Conservation (phyloP, 2,113 vertebrate genomes). For the Stigmatopora argus region DNA sequence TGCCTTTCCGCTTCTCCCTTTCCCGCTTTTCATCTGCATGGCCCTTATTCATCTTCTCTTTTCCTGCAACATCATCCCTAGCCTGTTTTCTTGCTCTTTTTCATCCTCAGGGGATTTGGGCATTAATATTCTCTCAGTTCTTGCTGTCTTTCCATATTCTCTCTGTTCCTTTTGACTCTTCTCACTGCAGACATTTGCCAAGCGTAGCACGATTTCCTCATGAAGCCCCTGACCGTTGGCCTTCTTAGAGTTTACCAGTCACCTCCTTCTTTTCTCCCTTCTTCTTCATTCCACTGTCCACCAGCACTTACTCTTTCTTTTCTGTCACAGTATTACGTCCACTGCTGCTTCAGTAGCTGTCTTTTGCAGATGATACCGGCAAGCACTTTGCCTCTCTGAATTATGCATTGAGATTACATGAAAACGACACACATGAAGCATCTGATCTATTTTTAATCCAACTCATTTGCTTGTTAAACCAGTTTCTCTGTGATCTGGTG, state of each 20-base stretch:
- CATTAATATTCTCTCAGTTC: conserved; percentile 60
- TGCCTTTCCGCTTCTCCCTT: conserved; percentile 27
- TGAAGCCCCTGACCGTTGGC: conserved; percentile 29
- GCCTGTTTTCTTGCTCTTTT: conserved; percentile 35
- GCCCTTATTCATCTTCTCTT: conserved; percentile 42
- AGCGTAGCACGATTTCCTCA: conserved; percentile 18
- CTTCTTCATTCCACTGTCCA: conserved; percentile 5
- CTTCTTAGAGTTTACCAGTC: conserved; percentile 10
- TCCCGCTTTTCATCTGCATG: conserved; percentile 21
- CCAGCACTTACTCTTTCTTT: conserved; percentile 8
- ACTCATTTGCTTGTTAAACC: conserved; percentile 57
- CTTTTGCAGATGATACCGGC: conserved; percentile 51
- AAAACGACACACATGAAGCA: conserved; percentile 51
- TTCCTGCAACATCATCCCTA: conserved; percentile 47
- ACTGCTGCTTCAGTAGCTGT: conserved; percentile 28
- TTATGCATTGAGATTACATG: conserved; percentile 69
- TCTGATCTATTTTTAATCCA: conserved; percentile 69
- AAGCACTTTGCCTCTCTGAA: conserved; percentile 66
- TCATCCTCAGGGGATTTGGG: conserved; percentile 34
- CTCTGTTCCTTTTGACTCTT: conserved; percentile 29
- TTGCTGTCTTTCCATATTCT: conserved; percentile 44
- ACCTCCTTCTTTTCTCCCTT: conserved; percentile 24
- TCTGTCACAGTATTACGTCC: conserved; percentile 29
- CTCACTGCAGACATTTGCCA: conserved; percentile 17
- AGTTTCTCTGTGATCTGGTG: conserved; percentile 51